Conservation (phyloP, 2,797 vertebrate species). For the Perodicticus potto region DNA sequence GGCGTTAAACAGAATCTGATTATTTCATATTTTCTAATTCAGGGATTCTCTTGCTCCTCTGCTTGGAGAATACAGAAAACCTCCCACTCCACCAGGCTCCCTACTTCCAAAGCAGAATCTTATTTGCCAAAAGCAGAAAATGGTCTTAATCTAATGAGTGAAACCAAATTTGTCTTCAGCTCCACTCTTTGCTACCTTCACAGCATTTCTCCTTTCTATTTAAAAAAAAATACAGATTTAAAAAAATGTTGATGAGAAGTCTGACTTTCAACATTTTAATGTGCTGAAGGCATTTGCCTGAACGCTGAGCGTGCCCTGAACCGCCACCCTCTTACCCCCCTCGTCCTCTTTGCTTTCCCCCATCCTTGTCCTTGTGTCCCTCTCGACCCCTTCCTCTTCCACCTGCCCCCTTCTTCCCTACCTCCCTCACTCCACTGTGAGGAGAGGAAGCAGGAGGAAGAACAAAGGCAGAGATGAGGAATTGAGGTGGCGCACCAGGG, state of each 20-base stretch:
- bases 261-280: background rate
- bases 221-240: background rate
- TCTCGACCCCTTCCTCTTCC: background rate
- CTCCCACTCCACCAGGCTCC: background rate
- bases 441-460: background rate
- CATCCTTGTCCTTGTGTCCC: too few relatives aligned
- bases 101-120: constrained; percentile 17
- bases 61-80: constrained; percentile 57
- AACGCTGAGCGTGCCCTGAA: background rate
- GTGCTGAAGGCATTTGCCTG: background rate
- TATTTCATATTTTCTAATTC: constrained; percentile 69
- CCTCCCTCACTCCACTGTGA: background rate
- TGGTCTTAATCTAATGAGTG: constrained; percentile 26
- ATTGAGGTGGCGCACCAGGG: accelerated
- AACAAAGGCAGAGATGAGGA: background rate
- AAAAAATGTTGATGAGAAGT: background rate
- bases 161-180: background rate
- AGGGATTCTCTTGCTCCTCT: constrained; percentile 54
- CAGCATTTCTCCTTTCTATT: background rate
- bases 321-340: background rate
- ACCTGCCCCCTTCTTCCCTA: accelerated
- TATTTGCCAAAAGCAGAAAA: constrained; percentile 31
- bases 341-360: background rate
- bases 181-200: background rate
- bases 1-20: constrained; percentile 59